phyloP scores from a whole-genome alignment of 2,797 vertebrate species.

The Taeniopygia guttata region DNA sequence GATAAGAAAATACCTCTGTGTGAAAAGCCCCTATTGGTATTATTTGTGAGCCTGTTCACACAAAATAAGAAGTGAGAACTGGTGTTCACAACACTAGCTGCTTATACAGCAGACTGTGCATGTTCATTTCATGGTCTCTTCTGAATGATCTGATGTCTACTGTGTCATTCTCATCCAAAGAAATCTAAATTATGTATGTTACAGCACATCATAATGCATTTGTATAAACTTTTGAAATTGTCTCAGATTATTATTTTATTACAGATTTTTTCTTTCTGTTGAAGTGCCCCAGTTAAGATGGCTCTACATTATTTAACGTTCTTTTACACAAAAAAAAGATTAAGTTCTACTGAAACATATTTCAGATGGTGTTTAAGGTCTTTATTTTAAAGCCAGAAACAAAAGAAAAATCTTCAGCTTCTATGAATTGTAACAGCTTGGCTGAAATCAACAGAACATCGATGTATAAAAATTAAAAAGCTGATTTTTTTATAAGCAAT shows the following conservation, averaged over 20 bases:
- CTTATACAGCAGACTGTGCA: neutral
- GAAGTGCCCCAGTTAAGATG: neutral
- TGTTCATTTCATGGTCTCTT: neutral
- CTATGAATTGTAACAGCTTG: neutral
- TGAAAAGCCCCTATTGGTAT: neutral
- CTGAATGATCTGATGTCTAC: neutral
- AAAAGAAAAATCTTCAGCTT: neutral
- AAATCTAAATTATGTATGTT: neutral
- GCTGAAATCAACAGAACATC: neutral
- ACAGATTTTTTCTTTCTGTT: neutral
- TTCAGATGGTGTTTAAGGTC: neutral
- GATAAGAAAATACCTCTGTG: neutral
- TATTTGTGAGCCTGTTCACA: neutral
- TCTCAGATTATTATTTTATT: neutral
- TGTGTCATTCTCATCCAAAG: neutral
- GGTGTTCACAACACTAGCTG: neutral
- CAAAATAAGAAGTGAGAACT: neutral
- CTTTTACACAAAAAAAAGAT: neutral
- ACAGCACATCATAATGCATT: neutral
- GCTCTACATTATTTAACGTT: neutral
- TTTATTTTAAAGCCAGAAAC: neutral
- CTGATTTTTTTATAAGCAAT: neutral
- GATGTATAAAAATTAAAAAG: neutral
- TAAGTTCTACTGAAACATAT: neutral
- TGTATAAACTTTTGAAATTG: neutral